These are phyloP conservation scores for Cheilosia soror DNA, from an alignment of 2,888 invertebrate species.

Conservation along the genomic window DNA sequence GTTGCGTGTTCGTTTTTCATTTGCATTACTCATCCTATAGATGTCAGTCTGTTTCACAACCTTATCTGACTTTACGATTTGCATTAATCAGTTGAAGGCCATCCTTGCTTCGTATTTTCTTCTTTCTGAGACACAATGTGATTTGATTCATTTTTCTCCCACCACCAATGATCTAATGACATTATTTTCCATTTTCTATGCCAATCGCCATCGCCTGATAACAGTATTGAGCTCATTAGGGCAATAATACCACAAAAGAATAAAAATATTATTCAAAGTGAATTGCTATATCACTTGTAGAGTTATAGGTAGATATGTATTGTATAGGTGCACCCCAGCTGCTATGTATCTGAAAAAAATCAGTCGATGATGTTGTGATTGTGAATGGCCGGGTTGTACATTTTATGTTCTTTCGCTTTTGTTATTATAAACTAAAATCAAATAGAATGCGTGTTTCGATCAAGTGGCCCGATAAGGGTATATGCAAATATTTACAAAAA, in stretches of 20 bases:
- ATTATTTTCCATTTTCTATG: constrained; percentile 55
- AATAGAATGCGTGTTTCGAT: constrained; percentile 39
- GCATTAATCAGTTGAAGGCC: constrained; percentile 31
- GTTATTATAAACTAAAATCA: constrained; percentile 23
- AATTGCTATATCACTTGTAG: not conserved
- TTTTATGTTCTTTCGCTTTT: not conserved
- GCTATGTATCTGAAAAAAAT: constrained; percentile 4
- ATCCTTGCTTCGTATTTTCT: not conserved
- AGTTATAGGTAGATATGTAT: too few species aligned
- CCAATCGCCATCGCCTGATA: constrained; percentile 40
- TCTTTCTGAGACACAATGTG: not conserved
- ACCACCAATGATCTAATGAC: constrained; percentile 15
- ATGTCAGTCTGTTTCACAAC: not conserved
- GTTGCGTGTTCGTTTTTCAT: not conserved
- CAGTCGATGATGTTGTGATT: constrained; percentile 1
- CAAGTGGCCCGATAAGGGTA: constrained; percentile 48
- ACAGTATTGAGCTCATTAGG: constrained; percentile 45
- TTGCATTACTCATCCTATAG: not conserved
- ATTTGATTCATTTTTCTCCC: not conserved
- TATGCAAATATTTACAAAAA: constrained; percentile 44
- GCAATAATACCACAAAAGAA: constrained; percentile 30
- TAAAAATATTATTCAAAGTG: not conserved
- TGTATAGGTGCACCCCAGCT: not conserved
- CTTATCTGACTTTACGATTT: constrained; percentile 39
- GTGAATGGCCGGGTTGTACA: not conserved